Percentiles rank a stretch among this genome's conserved stretches.
phyloP scores from a whole-genome alignment of 1,140 invertebrate genomes.

The Polypedilum vanderplanki region DNA sequence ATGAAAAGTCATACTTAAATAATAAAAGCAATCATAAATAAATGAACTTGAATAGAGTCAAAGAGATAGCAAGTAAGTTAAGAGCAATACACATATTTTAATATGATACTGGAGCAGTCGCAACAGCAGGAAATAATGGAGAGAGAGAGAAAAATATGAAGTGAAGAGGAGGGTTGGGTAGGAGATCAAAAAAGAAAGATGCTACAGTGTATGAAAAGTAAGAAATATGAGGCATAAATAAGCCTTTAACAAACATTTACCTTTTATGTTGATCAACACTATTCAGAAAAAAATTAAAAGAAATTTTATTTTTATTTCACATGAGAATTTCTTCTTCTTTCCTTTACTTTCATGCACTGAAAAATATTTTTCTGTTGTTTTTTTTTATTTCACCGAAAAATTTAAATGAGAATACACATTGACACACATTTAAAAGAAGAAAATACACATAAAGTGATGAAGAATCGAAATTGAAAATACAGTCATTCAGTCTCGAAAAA shows the following conservation, averaged over 20 bases:
- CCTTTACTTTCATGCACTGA: not conserved
- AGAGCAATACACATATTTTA: too few species aligned
- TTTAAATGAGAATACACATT: slow-evolving; percentile 19
- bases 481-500: too few species aligned
- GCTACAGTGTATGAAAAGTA: not conserved
- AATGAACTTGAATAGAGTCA: too few species aligned
- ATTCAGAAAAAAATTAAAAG: too few species aligned
- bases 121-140: not conserved
- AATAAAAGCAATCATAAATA: too few species aligned
- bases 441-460: too few species aligned
- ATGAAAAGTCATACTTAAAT: too few species aligned
- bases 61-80: too few species aligned
- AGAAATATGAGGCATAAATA: slow-evolving; percentile 1
- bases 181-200: too few species aligned
- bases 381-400: slow-evolving; percentile 5
- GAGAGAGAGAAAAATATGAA: too few species aligned
- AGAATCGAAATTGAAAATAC: too few species aligned
- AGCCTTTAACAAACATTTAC: slow-evolving; percentile 11
- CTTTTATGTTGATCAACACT: not conserved
- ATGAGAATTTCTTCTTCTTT: not conserved
- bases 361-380: not conserved
- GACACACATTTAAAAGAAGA: not conserved
- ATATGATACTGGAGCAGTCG: not conserved
- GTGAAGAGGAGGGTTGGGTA: too few species aligned
- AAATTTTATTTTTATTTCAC: not conserved